Conservation (phyloP, 2,888 invertebrate genomes). For the Patella caerulea region DNA sequence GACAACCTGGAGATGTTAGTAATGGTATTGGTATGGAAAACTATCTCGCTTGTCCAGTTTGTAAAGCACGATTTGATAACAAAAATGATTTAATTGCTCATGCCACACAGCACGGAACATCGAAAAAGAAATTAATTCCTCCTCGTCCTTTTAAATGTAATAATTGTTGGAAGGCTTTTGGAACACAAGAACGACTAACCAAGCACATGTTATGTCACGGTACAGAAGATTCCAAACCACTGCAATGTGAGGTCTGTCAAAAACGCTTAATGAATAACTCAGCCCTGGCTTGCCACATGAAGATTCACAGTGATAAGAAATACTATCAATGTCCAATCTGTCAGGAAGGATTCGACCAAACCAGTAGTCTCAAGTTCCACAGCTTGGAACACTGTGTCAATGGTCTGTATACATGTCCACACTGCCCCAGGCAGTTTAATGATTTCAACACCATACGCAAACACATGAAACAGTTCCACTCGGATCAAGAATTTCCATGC, state of each 20-base stretch:
- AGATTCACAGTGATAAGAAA: conserved; percentile 78
- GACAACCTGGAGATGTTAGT: conserved; percentile 19
- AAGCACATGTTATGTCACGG: conserved; percentile 80
- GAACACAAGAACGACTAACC: conserved; percentile 77
- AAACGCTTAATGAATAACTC: conserved; percentile 80
- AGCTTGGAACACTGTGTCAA: conserved; percentile 78
- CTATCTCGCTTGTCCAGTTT: conserved; percentile 68
- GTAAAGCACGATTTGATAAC: conserved; percentile 65
- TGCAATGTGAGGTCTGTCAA: conserved; percentile 75
- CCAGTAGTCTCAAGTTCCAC: conserved; percentile 76
- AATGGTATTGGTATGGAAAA: conserved; percentile 32
- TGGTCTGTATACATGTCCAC: conserved; percentile 80
- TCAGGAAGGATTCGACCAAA: conserved; percentile 77
- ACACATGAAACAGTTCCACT: conserved; percentile 83
- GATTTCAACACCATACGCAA: conserved; percentile 82
- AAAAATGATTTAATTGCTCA: conserved; percentile 73
- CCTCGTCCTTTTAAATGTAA: conserved; percentile 77
- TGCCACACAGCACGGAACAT: conserved; percentile 67
- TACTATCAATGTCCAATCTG: conserved; percentile 84
- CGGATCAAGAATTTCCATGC: conserved; percentile 79
- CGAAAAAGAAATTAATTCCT: conserved; percentile 57
- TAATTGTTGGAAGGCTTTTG: conserved; percentile 79
- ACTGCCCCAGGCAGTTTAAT: conserved; percentile 79
- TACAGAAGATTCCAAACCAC: conserved; percentile 77
- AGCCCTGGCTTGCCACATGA: conserved; percentile 81